Base-by-base conservation (phyloP, 1,140 invertebrate genomes). In the Leucophenga varia region DNA sequence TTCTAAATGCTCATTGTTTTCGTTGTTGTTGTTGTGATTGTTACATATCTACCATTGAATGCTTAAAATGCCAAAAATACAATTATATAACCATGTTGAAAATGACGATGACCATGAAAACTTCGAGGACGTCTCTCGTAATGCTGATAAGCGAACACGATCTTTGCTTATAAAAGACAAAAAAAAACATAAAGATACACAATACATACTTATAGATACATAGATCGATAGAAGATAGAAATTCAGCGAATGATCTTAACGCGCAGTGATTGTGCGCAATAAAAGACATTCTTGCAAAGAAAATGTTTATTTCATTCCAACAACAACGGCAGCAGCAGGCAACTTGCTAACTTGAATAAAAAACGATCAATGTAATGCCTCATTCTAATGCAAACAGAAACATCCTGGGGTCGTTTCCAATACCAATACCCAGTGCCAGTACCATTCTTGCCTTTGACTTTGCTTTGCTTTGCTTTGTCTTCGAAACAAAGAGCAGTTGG, bases 21-120 rank as follows among this genome's bases (percentile, higher is more conserved):
- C n/a, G n/a, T n/a, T n/a, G n/a, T n/a, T n/a, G n/a, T n/a, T n/a
- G n/a, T n/a, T n/a, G n/a, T n/a, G n/a, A n/a, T n/a, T n/a, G n/a
- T n/a, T n/a, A n/a, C n/a, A n/a, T n/a, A n/a, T n/a, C n/a, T n/a
- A n/a, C n/a, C n/a, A n/a, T n/a, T n/a, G n/a, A n/a, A n/a, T n/a
- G n/a, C n/a, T n/a, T 53, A 46, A 45, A 60, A 65, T 67, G 63
- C 63, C 59, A 46, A 65, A 65, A 65, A 54, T 57, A 65, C 63
- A 65, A 65, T 67, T 67, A 67, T 67, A 53, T 25, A 25, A 10
- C 22, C 5, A 25, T 6, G 22, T 25, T 25, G 22, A 25, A 5
- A 55, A 46, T 38, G 56, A 40, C 32, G 56, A 63, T 59, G 55
- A 45, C 50, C 54, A 67, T 56, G 68, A 59, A 53, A 65, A 63